Percentiles rank a stretch among this genome's conserved stretches.
Conservation (phyloP, 64 coral and sea anemone genomes). For the Stylophora pistillata region DNA sequence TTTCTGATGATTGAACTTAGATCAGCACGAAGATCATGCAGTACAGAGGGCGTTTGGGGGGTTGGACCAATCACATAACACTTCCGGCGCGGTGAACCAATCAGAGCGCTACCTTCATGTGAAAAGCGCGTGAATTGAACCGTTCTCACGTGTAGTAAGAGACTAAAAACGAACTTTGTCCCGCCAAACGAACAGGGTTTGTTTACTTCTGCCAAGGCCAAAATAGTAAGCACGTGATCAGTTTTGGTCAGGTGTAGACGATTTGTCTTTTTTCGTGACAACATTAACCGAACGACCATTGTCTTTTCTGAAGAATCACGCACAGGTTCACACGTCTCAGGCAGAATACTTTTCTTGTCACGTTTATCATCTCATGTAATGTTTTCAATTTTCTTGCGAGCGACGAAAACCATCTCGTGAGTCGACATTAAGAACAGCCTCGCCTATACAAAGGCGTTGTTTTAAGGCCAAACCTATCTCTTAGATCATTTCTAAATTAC, state of each 20-base stretch:
- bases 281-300: background rate
- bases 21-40: constrained; percentile 94
- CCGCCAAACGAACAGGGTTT: constrained; percentile 31
- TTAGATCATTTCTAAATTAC: background rate
- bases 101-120: constrained; percentile 85
- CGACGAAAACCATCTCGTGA: background rate
- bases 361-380: background rate
- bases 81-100: constrained; percentile 61
- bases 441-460: background rate
- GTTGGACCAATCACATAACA: constrained; percentile 75
- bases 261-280: background rate
- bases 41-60: constrained; percentile 72
- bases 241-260: background rate
- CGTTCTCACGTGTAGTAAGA: constrained; percentile 75
- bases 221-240: constrained; percentile 29
- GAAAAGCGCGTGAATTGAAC: constrained; percentile 86
- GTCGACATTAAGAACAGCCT: background rate
- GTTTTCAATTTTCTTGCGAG: background rate
- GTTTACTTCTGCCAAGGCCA: constrained; percentile 56
- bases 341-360: background rate
- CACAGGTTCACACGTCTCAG: background rate
- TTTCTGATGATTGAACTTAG: constrained; percentile 90
- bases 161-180: constrained; percentile 62
- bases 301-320: background rate
- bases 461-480: background rate